phyloP scores from a whole-genome alignment of 2,113 vertebrate species.

The Onychostoma macrolepis region DNA sequence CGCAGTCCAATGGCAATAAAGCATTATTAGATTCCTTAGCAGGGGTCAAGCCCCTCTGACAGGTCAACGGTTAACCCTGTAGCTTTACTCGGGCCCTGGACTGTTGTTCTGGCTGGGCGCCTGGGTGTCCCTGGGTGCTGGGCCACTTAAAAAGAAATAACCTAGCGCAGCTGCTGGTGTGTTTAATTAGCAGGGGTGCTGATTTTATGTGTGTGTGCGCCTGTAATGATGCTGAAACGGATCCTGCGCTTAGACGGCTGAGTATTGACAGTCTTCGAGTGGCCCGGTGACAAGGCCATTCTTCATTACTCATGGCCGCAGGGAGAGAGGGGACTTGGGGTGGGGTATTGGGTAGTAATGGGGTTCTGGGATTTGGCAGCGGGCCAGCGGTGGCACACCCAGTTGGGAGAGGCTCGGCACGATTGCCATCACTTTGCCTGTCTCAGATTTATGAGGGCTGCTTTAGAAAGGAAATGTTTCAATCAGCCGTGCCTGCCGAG shows the following conservation, averaged over 20 bases:
- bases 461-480: constrained; percentile 80
- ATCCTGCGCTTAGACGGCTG: constrained; percentile 41
- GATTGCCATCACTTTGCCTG: constrained; percentile 56
- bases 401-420: constrained; percentile 39
- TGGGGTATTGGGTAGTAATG: constrained; percentile 63
- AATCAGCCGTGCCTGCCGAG: constrained; percentile 78
- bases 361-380: constrained; percentile 58
- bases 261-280: constrained; percentile 47
- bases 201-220: constrained; percentile 42
- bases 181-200: constrained; percentile 49
- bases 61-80: constrained; percentile 44
- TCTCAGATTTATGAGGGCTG: constrained; percentile 78
- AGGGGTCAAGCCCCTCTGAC: constrained; percentile 31
- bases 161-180: constrained; percentile 51
- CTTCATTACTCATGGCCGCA: constrained; percentile 75
- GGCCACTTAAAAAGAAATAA: constrained; percentile 40
- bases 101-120: constrained; percentile 15
- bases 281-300: constrained; percentile 74
- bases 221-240: constrained; percentile 58
- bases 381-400: constrained; percentile 34
- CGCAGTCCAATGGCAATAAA: constrained; percentile 43
- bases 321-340: constrained; percentile 65
- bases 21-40: constrained; percentile 43
- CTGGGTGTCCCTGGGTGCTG: constrained; percentile 19
- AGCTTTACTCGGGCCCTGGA: constrained; percentile 26